Base-by-base conservation (phyloP, 2,888 invertebrate species). In the Leucoptera coffeella region DNA sequence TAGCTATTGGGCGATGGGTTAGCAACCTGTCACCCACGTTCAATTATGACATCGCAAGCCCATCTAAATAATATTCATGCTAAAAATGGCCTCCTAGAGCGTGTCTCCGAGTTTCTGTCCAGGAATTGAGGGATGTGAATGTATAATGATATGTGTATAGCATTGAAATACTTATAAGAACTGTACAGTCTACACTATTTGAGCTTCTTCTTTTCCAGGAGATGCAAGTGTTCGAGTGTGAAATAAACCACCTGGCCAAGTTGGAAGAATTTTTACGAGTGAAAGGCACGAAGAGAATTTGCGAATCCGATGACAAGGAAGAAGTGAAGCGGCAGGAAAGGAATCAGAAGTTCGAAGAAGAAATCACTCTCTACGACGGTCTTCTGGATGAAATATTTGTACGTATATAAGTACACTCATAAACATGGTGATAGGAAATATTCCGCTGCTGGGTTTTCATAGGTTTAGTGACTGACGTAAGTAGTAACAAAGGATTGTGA, bases 221-320 rank as follows among this genome's bases (percentile, higher is more conserved):
- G 61, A 90, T 92, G 86, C 80, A 89, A 49, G 85, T 89, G 34
- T 77, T 89, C 40, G 84, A 90, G 46, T 73, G 91, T 3, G 82
- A 86, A 30, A 61, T 92, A 21, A 91, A 92, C 46, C 85, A 91
- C 43, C 82, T 90, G 37, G 77, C 82, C 8, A 86, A 86, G 38
- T 57, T 92, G 25, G 82, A 87, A 43, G 83, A 86, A 45, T 93
- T 92, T 47, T 76, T 92, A 27, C 81, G 83, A 6, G 78, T 85
- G 2, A 92, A 92, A 52, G 85, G 86, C 0, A 86, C 89, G 35
- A 77, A 80, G 35, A 72, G 87, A 26, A 78, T 85, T 53, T 77
- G 77, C 13, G 85, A 86, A 48, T 61, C 87, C 8, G 82, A 86
- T 37, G 79, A 78, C 40, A 83, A 80, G 32, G 83, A 83, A 38